Base-by-base conservation (phyloP, 2,113 vertebrate genomes). In the Furnarius figulus region DNA sequence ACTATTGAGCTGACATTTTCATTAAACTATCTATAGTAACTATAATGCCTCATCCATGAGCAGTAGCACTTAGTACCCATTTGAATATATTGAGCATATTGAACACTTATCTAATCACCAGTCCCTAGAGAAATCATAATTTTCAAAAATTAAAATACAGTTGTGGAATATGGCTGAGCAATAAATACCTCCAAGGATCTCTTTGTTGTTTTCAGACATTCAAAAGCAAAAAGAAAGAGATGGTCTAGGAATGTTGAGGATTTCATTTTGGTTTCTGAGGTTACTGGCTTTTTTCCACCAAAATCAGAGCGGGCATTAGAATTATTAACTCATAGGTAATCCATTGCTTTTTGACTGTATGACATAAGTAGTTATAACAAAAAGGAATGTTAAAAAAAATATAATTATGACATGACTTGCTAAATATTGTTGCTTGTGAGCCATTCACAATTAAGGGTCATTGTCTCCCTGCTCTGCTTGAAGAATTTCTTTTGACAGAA, bases 1-100 rank as follows among this genome's bases (percentile, higher is more conserved):
- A 92, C 79, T 92, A 93, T 65, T 74, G 63, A 93, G 59, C 42
- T 90, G 79, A 80, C 50, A 86, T 90, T 95, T 93, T 92, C 85
- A 83, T 90, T 90, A 86, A 80, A 77, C 82, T 95, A 49, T 70
- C 58, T 76, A 39, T 42, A 84, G 79, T 63, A 88, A 90, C 72
- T 68, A 46, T 53, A 90, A 80, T 73, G 50, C 15, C 50, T 92
- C 79, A 50, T 85, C 58, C 0, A 0, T 83, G 79, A 94, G 62
- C 75, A 80, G 37, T 2, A 62, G 62, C 35, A 50, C 63, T 70
- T 87, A 79, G 66, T 11, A 82, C 35, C 25, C n/a, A 80, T 73
- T 39, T 83, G 53, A 83, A 77, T 74, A 55, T 76, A 88, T 25
- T 40, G 39, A 85, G 62, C 82, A 75, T 55, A 56, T 39, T 68